phyloP scores from a whole-genome alignment of 2,888 invertebrate genomes.

The Perithous albicinctus region DNA sequence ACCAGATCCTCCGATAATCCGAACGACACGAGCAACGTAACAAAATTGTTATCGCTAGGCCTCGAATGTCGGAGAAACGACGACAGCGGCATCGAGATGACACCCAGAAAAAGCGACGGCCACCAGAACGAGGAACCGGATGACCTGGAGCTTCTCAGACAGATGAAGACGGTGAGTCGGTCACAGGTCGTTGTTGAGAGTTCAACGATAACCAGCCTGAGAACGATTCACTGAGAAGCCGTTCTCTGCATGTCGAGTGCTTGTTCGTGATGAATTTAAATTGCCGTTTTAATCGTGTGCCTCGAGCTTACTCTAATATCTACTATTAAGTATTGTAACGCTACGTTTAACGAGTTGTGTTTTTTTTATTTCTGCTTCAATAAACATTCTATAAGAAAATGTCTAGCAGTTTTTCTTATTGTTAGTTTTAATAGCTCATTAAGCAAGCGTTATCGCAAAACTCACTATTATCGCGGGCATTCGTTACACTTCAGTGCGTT shows the following conservation, averaged over 20 bases:
- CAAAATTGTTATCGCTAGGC: slow-evolving; percentile 51
- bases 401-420: neutral
- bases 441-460: neutral
- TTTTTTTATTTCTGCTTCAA: slow-evolving; percentile 1
- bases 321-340: slow-evolving; percentile 27
- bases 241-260: slow-evolving; percentile 54
- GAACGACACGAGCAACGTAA: slow-evolving; percentile 66
- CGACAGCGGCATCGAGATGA: slow-evolving; percentile 77
- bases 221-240: slow-evolving; percentile 60
- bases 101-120: slow-evolving; percentile 72
- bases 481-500: neutral
- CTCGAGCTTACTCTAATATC: slow-evolving; percentile 24
- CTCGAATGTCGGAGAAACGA: slow-evolving; percentile 71
- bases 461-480: slow-evolving; percentile 1
- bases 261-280: slow-evolving; percentile 32
- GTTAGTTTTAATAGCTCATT: slow-evolving; percentile 6
- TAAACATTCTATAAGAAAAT: slow-evolving; percentile 16
- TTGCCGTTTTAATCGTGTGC: slow-evolving; percentile 36
- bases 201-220: slow-evolving; percentile 60
- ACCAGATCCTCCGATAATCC: slow-evolving; percentile 42
- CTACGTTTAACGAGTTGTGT: slow-evolving; percentile 20
- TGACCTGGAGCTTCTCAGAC: slow-evolving; percentile 82
- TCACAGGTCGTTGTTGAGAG: slow-evolving; percentile 71
- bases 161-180: slow-evolving; percentile 85
- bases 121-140: slow-evolving; percentile 72